These are phyloP conservation scores for Eilema depressum DNA, from an alignment of 2,888 invertebrate species.

Conservation along the genomic window DNA sequence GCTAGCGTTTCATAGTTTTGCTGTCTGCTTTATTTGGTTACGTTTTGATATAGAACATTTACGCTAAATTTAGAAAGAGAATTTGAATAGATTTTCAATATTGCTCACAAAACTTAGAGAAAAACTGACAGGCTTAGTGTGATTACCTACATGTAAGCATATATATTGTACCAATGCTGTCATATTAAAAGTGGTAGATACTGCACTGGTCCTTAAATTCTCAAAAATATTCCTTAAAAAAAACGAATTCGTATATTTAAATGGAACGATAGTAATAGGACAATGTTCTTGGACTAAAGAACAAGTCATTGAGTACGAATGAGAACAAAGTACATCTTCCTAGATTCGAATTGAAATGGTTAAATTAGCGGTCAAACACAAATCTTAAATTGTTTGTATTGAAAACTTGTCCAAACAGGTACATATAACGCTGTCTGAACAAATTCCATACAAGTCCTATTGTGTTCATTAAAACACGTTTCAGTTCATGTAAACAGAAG, in stretches of 20 bases:
- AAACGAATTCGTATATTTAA: background rate
- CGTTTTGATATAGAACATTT: conserved; percentile 24
- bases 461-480: background rate
- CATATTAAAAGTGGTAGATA: background rate
- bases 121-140: background rate
- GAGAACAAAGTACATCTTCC: background rate
- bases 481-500: conserved; percentile 21
- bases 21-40: conserved; percentile 47
- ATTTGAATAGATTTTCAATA: conserved; percentile 5
- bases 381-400: background rate
- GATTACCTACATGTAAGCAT: background rate
- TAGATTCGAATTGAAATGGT: background rate
- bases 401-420: background rate
- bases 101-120: background rate
- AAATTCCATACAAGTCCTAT: background rate
- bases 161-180: background rate
- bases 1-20: conserved; percentile 46
- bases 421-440: background rate
- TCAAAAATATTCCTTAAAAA: background rate
- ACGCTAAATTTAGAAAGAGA: conserved; percentile 25
- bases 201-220: background rate
- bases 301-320: background rate
- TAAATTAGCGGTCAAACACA: background rate
- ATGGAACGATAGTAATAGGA: background rate
- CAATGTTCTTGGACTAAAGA: background rate